Evolutionary conservation across 2,113 vertebrate species (phyloP).

Genomic region (Ascaphus truei): DNA sequence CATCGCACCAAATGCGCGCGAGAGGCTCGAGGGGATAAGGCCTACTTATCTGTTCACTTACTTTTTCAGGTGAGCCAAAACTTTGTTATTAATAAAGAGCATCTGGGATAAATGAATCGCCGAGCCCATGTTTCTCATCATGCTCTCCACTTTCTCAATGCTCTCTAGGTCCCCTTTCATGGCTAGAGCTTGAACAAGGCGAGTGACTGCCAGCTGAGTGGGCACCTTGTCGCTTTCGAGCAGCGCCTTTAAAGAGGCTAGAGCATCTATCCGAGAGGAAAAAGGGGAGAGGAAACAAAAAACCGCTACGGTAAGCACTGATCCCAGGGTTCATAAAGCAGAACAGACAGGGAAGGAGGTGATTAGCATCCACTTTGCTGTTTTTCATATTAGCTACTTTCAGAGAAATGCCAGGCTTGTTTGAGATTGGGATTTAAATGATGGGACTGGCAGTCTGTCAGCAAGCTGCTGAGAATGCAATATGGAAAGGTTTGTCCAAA

Average conservation of each 20-base stretch:
- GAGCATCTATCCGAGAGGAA: slow-evolving; percentile 60
- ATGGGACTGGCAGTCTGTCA: slow-evolving; percentile 15
- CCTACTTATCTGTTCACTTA: slow-evolving; percentile 67
- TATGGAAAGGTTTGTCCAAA: background rate
- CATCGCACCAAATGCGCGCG: too few species aligned
- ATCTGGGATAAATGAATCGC: slow-evolving; percentile 61
- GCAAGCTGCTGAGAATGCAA: slow-evolving; percentile 12
- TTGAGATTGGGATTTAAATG: background rate
- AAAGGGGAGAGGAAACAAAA: slow-evolving; percentile 11
- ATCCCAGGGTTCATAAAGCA: background rate
- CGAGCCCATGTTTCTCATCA: slow-evolving; percentile 45
- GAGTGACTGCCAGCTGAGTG: slow-evolving; percentile 46
- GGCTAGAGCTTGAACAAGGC: slow-evolving; percentile 66
- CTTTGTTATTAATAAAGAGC: slow-evolving; percentile 75
- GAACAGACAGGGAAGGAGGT: slow-evolving; percentile 5
- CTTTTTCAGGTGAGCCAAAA: slow-evolving; percentile 76
- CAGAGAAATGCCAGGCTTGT: slow-evolving; percentile 2
- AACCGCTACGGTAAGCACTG: background rate
- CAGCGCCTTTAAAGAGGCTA: slow-evolving; percentile 57
- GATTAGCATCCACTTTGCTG: slow-evolving; percentile 4
- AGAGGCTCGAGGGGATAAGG: too few species aligned
- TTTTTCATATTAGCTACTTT: slow-evolving; percentile 13
- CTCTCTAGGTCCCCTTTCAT: slow-evolving; percentile 62
- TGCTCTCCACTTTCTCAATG: slow-evolving; percentile 62
- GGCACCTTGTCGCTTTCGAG: slow-evolving; percentile 60